These are phyloP conservation scores for Machimus rusticus DNA, from an alignment of 2,888 invertebrate species.

Conservation along the genomic window DNA sequence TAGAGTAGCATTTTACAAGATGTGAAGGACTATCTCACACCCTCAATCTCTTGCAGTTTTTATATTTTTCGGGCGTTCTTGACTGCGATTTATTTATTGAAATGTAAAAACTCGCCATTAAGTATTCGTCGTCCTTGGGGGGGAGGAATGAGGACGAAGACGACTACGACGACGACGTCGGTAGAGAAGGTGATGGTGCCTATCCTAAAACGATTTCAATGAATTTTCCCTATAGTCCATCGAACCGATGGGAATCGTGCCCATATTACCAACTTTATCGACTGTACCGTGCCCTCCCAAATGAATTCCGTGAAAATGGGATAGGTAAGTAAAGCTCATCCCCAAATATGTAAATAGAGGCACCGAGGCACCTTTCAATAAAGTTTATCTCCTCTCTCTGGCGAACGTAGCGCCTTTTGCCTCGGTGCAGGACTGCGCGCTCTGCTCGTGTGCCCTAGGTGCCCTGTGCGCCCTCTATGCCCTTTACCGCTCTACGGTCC, in stretches of 20 bases:
- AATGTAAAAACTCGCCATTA: not conserved
- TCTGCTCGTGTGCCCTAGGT: not conserved
- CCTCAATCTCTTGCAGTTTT: not conserved
- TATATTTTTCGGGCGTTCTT: not conserved
- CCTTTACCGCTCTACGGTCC: not conserved
- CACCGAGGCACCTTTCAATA: conserved; percentile 19
- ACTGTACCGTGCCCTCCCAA: not conserved
- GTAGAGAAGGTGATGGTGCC: not conserved
- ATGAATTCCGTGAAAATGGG: conserved; percentile 12
- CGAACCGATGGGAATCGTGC: conserved; percentile 10
- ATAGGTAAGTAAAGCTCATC: conserved; percentile 30
- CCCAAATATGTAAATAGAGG: conserved; percentile 29
- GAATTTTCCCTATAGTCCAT: not conserved
- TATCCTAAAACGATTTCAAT: not conserved
- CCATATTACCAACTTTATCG: conserved; percentile 33
- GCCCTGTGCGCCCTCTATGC: not conserved
- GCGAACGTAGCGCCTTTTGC: not conserved
- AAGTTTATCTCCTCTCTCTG: not conserved
- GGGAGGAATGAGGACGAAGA: not conserved
- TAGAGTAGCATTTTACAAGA: not conserved
- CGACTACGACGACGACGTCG: too few species aligned
- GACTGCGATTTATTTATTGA: not conserved
- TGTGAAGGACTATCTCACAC: not conserved
- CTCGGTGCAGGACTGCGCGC: not conserved
- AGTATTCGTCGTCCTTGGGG: not conserved